Conservation (phyloP, 2,113 vertebrate species). For the Entomyzon cyanotis region DNA sequence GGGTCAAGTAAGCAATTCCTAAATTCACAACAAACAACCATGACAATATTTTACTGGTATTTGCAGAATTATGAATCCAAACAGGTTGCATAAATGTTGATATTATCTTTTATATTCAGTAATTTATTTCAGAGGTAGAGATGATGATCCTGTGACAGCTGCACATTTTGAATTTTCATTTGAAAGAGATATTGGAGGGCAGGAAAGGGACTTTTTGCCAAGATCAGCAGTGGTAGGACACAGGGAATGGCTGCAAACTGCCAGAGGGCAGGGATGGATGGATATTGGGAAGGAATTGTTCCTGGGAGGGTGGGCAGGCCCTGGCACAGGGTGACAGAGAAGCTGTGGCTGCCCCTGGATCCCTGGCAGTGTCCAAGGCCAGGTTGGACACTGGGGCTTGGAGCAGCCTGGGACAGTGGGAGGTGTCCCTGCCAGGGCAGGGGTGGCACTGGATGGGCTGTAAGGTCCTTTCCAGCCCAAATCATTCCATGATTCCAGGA, state of each 20-base stretch:
- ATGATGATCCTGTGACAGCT: background rate
- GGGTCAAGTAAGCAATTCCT: background rate
- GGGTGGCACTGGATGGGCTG: fast-evolving
- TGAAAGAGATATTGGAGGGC: background rate
- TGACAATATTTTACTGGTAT: background rate
- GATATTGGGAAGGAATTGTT: background rate
- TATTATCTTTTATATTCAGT: background rate
- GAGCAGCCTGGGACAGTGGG: background rate
- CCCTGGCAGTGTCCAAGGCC: background rate
- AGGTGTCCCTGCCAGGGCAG: background rate
- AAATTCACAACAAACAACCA: background rate
- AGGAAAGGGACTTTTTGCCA: background rate
- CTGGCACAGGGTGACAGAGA: background rate
- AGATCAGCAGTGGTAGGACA: background rate
- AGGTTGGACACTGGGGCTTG: background rate
- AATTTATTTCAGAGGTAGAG: background rate
- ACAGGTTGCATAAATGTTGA: background rate
- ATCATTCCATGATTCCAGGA: no score
- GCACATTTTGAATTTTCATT: background rate
- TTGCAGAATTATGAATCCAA: background rate
- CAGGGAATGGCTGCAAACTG: background rate
- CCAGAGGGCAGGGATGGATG: fast-evolving
- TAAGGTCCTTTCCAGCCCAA: fast-evolving
- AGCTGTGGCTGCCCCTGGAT: background rate
- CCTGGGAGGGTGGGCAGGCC: background rate